Percentiles rank a stretch among this genome's conserved stretches.
phyloP scores from a whole-genome alignment of 2,888 invertebrate genomes.

The Drosophila borealis region DNA sequence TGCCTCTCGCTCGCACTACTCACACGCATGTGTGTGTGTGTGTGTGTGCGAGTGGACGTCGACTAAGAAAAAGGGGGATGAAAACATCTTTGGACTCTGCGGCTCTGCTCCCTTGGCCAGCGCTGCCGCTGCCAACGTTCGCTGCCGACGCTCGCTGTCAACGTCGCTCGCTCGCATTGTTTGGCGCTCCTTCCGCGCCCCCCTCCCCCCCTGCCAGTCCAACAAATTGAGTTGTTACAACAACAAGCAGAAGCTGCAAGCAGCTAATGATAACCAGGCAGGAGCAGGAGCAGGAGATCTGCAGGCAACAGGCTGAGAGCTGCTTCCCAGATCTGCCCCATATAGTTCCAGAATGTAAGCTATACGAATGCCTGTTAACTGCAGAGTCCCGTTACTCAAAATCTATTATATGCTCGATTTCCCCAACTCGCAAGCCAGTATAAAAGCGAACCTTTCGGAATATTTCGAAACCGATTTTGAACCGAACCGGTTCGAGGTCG shows the following conservation, averaged over 20 bases:
- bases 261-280: conserved; percentile 7
- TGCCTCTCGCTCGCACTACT: conserved; percentile 50
- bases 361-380: too few relatives aligned
- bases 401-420: too few relatives aligned
- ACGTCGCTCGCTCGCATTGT: conserved; percentile 26
- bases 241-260: conserved; percentile 6
- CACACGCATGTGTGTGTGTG: conserved; percentile 27
- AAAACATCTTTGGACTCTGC: conserved; percentile 65
- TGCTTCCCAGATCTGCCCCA: too few relatives aligned
- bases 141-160: conserved; percentile 13
- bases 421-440: too few relatives aligned
- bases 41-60: conserved; percentile 66
- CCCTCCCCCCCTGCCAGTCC: conserved; percentile 27
- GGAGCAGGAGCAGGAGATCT: background rate
- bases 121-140: conserved; percentile 33
- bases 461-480: too few relatives aligned
- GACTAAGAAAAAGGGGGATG: conserved; percentile 73
- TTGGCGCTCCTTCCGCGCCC: conserved; percentile 49
- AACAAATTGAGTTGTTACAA: conserved; percentile 56
- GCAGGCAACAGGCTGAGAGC: conserved; percentile 15
- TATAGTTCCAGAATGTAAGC: too few relatives aligned
- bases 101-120: conserved; percentile 43
- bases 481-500: too few relatives aligned
- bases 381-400: too few relatives aligned
- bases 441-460: too few relatives aligned